These are phyloP conservation scores for Bergia sp. DNA, from an alignment of 92 coral and sea anemone species.

Conservation along the genomic window DNA sequence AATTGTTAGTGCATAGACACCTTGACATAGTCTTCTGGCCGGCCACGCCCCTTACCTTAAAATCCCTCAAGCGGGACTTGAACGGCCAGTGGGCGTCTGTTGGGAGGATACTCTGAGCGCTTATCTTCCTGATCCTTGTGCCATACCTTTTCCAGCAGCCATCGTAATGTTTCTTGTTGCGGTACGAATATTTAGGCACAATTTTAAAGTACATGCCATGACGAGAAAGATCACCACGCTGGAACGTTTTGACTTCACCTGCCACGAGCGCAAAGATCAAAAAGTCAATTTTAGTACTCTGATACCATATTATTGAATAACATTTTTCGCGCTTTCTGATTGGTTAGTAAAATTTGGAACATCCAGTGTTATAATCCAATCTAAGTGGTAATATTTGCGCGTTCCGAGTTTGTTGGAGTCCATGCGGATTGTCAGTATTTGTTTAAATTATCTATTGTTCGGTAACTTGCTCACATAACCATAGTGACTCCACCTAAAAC, in stretches of 20 bases:
- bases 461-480: too few species aligned
- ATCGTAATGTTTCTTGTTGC: conserved; percentile 67
- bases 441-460: too few species aligned
- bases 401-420: too few species aligned
- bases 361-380: too few species aligned
- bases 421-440: too few species aligned
- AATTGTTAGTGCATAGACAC: too few species aligned
- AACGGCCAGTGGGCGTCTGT: conserved; percentile 94
- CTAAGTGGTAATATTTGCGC: too few species aligned
- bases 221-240: conserved; percentile 90
- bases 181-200: conserved; percentile 88
- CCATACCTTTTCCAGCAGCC: conserved; percentile 97
- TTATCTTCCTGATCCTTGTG: conserved; percentile 65
- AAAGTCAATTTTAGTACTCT: not conserved
- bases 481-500: too few species aligned
- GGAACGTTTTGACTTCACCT: conserved; percentile 93
- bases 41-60: conserved; percentile 67
- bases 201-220: conserved; percentile 94
- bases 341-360: too few species aligned
- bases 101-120: conserved; percentile 92
- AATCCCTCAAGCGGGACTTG: conserved; percentile 78
- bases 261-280: not conserved
- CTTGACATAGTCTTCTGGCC: not conserved
- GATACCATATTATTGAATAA: too few species aligned
- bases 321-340: too few species aligned